These are phyloP conservation scores for Elymnias hypermnestra DNA, from an alignment of 1,140 invertebrate species.

Conservation along the genomic window DNA sequence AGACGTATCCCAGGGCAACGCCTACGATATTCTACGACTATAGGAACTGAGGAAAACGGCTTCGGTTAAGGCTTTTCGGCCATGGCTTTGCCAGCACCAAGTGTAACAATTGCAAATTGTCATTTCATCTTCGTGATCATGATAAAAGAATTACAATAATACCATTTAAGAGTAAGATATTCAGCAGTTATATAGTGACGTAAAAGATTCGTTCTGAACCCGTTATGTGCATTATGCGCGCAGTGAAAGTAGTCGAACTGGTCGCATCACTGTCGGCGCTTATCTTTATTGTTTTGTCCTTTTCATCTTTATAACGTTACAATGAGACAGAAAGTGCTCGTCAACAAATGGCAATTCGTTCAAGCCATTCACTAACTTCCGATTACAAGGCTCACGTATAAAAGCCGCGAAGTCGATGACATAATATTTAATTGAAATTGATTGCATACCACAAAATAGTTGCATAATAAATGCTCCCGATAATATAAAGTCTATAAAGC, in stretches of 20 bases:
- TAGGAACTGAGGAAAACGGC: too few relatives aligned
- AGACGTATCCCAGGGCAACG: too few relatives aligned
- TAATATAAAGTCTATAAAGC: too few relatives aligned
- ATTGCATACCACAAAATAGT: conserved; percentile 4
- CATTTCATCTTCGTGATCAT: too few relatives aligned
- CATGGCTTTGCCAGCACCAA: too few relatives aligned
- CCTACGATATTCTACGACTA: too few relatives aligned
- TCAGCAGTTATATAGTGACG: too few relatives aligned
- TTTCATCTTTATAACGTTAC: conserved; percentile 17
- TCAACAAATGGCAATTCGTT: conserved; percentile 3
- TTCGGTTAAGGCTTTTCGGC: too few relatives aligned
- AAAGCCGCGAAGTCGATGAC: conserved; percentile 13
- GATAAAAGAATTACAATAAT: too few relatives aligned
- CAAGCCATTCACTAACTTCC: conserved; percentile 16
- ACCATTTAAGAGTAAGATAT: too few relatives aligned
- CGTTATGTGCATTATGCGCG: conserved; percentile 43
- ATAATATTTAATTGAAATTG: conserved; percentile 26
- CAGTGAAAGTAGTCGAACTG: conserved; percentile 56
- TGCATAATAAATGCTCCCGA: not conserved
- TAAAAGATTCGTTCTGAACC: conserved; percentile 13
- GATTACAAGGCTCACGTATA: conserved; percentile 9
- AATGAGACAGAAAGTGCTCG: conserved; percentile 13
- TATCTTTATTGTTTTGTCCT: conserved; percentile 23
- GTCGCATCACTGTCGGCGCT: conserved; percentile 23
- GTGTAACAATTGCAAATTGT: too few relatives aligned